Evolutionary conservation across 2,888 invertebrate genomes (phyloP).

Genomic region (Dioctria linearis): DNA sequence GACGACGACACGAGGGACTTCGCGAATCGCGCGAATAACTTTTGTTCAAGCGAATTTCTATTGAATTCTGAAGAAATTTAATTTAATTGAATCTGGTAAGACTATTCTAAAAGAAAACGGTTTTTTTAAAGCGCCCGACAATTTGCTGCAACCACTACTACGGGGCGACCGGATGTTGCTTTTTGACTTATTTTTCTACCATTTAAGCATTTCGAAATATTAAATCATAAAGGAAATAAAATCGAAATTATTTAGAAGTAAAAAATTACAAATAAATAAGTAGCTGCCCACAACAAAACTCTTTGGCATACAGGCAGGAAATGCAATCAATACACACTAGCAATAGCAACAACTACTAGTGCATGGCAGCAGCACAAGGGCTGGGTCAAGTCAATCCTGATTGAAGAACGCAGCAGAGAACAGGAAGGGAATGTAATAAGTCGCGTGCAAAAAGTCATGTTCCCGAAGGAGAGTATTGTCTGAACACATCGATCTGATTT

Average conservation of each 20-base stretch:
- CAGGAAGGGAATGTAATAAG: neutral
- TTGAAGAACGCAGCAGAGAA: neutral
- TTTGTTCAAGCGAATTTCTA: neutral
- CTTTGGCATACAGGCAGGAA: slow-evolving; percentile 2
- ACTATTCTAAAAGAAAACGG: slow-evolving; percentile 43
- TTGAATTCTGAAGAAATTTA: neutral
- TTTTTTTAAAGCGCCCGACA: neutral
- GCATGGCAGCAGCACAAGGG: neutral
- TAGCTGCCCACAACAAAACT: neutral
- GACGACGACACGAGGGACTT: neutral
- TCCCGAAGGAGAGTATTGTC: slow-evolving; percentile 22
- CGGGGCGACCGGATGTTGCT: slow-evolving; percentile 19
- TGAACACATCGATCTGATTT: slow-evolving; percentile 37
- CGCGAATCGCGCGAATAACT: neutral
- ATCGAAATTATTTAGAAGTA: neutral
- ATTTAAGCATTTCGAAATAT: neutral
- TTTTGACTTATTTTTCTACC: neutral
- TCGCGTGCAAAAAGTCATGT: slow-evolving; percentile 18
- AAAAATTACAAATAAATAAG: neutral
- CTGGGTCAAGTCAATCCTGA: slow-evolving; percentile 44
- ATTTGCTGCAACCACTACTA: slow-evolving; percentile 21
- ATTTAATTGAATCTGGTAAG: slow-evolving; percentile 22
- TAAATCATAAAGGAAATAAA: neutral
- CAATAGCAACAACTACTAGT: neutral
- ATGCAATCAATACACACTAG: slow-evolving; percentile 46